These are phyloP conservation scores for Athripsodes cinereus DNA, from an alignment of 2,888 invertebrate genomes.

Conservation along the genomic window DNA sequence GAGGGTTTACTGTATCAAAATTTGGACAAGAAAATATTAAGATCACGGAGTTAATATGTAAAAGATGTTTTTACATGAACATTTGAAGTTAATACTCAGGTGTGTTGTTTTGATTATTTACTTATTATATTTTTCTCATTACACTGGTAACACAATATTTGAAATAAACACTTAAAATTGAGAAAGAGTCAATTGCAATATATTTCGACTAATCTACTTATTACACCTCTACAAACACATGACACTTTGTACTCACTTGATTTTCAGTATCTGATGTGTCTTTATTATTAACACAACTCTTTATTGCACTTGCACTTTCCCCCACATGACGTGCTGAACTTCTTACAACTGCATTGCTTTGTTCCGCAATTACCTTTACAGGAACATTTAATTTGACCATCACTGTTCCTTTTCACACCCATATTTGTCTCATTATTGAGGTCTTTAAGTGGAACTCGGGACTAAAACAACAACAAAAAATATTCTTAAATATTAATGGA, in stretches of 20 bases:
- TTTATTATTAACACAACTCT: conserved; percentile 34
- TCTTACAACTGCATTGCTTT: conserved; percentile 56
- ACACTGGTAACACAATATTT: too few relatives aligned
- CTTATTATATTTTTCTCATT: too few relatives aligned
- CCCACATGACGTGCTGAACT: conserved; percentile 43
- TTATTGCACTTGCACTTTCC: conserved; percentile 49
- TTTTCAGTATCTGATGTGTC: conserved; percentile 22
- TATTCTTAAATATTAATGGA: background rate
- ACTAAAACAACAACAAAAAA: background rate
- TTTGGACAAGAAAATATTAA: too few relatives aligned
- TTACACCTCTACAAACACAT: too few relatives aligned
- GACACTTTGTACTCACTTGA: conserved; percentile 12
- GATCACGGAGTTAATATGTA: too few relatives aligned
- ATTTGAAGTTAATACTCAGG: too few relatives aligned
- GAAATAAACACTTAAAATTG: too few relatives aligned
- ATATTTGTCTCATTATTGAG: conserved; percentile 13
- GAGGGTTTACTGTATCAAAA: too few relatives aligned
- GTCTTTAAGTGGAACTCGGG: conserved; percentile 8
- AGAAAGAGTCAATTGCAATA: too few relatives aligned
- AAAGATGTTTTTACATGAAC: too few relatives aligned
- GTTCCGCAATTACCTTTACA: conserved; percentile 56
- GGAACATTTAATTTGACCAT: conserved; percentile 54
- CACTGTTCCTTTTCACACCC: conserved; percentile 47
- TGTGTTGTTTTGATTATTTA: too few relatives aligned
- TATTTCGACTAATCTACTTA: too few relatives aligned